A percentile compares a stretch with the other conserved stretches of the same genome.
Conservation (phyloP, 2,113 vertebrate genomes). For the Dromaius novaehollandiae region DNA sequence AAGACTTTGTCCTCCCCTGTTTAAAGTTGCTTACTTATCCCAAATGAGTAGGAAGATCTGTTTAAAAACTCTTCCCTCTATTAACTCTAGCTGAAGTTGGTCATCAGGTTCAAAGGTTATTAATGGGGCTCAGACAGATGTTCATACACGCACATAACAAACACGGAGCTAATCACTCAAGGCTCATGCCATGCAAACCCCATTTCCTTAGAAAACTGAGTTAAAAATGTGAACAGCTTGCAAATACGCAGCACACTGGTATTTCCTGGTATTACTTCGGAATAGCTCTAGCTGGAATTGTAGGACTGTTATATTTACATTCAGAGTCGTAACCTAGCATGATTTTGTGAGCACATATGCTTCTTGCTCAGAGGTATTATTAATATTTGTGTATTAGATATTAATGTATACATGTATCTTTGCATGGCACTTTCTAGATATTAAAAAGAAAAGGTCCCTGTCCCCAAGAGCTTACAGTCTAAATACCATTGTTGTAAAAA, state of each 20-base stretch:
- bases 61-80: background rate
- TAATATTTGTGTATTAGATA: constrained; percentile 62
- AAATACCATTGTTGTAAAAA: constrained; percentile 58
- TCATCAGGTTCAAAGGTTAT: background rate
- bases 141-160: background rate
- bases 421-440: constrained; percentile 53
- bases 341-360: background rate
- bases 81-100: background rate
- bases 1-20: background rate
- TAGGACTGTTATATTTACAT: background rate
- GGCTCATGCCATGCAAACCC: background rate
- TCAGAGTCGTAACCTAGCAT: background rate
- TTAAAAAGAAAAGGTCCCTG: constrained; percentile 62
- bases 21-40: background rate
- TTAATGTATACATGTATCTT: constrained; percentile 48
- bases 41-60: background rate
- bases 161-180: background rate
- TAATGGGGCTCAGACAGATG: background rate
- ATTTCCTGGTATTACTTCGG: background rate
- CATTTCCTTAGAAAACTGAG: background rate
- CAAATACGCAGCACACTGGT: rapidly evolving
- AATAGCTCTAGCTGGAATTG: background rate
- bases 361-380: constrained; percentile 1
- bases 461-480: constrained; percentile 56
- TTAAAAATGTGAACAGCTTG: background rate